Percentiles rank a stretch among this genome's conserved stretches.
Conservation (phyloP, 1,140 invertebrate genomes). For the Lycorma delicatula region DNA sequence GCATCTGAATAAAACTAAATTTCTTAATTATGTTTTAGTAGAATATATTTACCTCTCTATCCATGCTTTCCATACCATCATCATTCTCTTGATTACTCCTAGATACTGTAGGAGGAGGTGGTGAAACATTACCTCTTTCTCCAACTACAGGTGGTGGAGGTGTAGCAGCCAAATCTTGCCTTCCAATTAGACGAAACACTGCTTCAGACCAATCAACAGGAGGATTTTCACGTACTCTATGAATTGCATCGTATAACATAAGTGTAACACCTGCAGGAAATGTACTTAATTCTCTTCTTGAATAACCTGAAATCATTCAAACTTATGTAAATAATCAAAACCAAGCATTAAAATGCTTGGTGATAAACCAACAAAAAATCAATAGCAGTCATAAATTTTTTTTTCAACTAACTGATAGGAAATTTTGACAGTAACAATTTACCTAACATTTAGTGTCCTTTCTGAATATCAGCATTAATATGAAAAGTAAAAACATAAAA, state of each 20-base stretch:
- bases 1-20: no score
- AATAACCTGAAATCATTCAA: conserved; percentile 45
- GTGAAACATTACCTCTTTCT: conserved; percentile 38
- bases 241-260: conserved; percentile 63
- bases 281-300: conserved; percentile 57
- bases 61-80: conserved; percentile 44
- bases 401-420: no score
- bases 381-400: no score
- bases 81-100: conserved; percentile 24
- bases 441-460: no score
- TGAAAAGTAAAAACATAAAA: no score
- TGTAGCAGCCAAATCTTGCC: conserved; percentile 58
- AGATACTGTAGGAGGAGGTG: background rate
- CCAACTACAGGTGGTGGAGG: conserved; percentile 28
- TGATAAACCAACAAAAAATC: no score
- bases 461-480: no score
- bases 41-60: conserved; percentile 38
- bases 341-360: conserved; percentile 23
- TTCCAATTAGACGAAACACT: conserved; percentile 70
- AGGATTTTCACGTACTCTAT: conserved; percentile 62
- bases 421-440: no score
- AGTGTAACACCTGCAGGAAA: conserved; percentile 67
- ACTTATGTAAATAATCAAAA: conserved; percentile 7
- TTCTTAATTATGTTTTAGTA: no score
- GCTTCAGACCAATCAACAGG: conserved; percentile 65